Percentiles rank a stretch among this genome's conserved stretches.
Conservation (phyloP, 2,888 invertebrate genomes). For the Augiades crinisus region DNA sequence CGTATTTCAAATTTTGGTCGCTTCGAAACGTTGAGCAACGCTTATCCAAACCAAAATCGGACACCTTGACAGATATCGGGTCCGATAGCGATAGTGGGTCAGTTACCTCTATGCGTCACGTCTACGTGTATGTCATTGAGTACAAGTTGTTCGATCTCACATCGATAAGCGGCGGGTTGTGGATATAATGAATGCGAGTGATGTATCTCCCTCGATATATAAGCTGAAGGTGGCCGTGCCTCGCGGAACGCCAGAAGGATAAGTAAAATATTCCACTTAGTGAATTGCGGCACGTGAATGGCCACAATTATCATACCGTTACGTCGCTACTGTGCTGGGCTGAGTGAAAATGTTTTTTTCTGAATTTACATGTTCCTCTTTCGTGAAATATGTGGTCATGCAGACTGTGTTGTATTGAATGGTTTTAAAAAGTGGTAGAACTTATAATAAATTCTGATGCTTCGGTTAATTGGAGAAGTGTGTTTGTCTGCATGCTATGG, state of each 20-base stretch:
- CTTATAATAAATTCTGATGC: too few relatives aligned
- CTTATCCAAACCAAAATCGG: slow-evolving; percentile 43
- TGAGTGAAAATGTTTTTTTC: background rate
- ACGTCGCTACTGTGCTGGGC: background rate
- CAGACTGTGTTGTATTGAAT: too few relatives aligned
- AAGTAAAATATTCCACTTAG: slow-evolving; percentile 73
- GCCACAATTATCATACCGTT: slow-evolving; percentile 55
- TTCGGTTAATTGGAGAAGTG: too few relatives aligned
- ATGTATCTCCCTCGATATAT: slow-evolving; percentile 66
- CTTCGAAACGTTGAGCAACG: slow-evolving; percentile 35
- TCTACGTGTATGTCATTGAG: slow-evolving; percentile 15
- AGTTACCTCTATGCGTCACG: slow-evolving; percentile 30
- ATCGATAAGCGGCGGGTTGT: slow-evolving; percentile 36
- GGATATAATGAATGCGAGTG: slow-evolving; percentile 56
- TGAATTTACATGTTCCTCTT: background rate
- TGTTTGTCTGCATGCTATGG: too few relatives aligned
- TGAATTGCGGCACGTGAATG: slow-evolving; percentile 61
- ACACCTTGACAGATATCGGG: slow-evolving; percentile 38
- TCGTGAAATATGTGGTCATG: too few relatives aligned
- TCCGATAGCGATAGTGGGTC: slow-evolving; percentile 36
- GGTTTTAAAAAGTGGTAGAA: too few relatives aligned
- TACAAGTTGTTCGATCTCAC: slow-evolving; percentile 28
- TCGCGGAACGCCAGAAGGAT: slow-evolving; percentile 58
- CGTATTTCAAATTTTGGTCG: slow-evolving; percentile 45
- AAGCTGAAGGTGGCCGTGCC: slow-evolving; percentile 64